Evolutionary conservation across 2,113 vertebrate genomes (phyloP).

Genomic region (Rattus rattus): DNA sequence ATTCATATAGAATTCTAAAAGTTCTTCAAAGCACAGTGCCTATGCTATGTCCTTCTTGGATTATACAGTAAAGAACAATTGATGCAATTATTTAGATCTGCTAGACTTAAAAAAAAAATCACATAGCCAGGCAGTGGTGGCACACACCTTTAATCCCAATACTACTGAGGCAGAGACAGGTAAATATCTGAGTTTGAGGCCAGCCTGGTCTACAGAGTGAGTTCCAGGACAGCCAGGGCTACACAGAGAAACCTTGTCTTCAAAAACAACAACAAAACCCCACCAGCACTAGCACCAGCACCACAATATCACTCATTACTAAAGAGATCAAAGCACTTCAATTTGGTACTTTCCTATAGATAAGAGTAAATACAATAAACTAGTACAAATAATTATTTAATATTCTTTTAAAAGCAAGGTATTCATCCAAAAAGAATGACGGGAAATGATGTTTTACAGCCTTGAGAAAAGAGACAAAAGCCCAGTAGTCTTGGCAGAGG

Average conservation of each 20-base stretch:
- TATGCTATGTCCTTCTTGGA: neutral
- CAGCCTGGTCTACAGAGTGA: neutral
- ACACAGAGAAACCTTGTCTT: neutral
- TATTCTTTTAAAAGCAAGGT: neutral
- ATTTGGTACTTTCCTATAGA: neutral
- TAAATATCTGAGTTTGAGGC: neutral
- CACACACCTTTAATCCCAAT: neutral
- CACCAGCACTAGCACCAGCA: neutral
- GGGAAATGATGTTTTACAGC: neutral
- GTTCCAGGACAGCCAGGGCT: neutral
- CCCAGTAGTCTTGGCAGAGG: neutral
- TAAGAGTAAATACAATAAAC: neutral
- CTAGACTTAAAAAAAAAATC: constrained; percentile 24
- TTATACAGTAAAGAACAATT: neutral
- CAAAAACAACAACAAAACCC: neutral
- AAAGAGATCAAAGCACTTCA: constrained; percentile 15
- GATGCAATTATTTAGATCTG: neutral
- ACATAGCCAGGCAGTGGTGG: neutral
- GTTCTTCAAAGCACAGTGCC: neutral
- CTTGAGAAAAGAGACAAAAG: neutral
- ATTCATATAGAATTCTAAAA: neutral
- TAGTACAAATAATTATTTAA: neutral
- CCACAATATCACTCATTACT: neutral
- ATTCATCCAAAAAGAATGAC: constrained; percentile 12
- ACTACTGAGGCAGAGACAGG: neutral